Conservation (phyloP, 2,797 vertebrate genomes). For the Ctenopoma multispine region DNA sequence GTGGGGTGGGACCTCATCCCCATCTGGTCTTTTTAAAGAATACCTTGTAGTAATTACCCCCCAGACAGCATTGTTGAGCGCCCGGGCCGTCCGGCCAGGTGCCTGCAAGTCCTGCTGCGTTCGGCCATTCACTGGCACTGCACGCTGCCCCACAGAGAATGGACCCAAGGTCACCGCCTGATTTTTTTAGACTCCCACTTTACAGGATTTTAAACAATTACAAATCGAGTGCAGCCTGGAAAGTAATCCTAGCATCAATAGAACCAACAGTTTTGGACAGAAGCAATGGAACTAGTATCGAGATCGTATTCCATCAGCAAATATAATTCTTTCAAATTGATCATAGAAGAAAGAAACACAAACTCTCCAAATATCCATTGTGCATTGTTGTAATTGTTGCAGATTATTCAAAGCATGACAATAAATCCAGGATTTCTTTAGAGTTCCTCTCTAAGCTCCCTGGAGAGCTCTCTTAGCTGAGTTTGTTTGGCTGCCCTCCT, state of each 20-base stretch:
- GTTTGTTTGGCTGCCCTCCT: constrained; percentile 57
- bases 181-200: constrained; percentile 82
- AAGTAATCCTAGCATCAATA: neutral
- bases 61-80: constrained; percentile 95
- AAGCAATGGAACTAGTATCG: neutral
- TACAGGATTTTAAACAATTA: constrained; percentile 88
- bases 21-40: constrained; percentile 99
- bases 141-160: constrained; percentile 87
- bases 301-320: neutral
- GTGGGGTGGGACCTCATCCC: constrained; percentile 84
- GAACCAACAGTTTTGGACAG: neutral
- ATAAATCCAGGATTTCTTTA: constrained; percentile 38
- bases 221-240: constrained; percentile 52
- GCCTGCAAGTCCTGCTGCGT: constrained; percentile 94
- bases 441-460: constrained; percentile 44
- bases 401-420: constrained; percentile 57
- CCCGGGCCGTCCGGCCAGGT: constrained; percentile 95
- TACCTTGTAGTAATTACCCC: constrained; percentile 99
- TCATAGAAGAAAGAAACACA: neutral
- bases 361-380: neutral
- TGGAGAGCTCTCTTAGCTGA: constrained; percentile 41
- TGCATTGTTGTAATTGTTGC: constrained; percentile 45
- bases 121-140: constrained; percentile 90
- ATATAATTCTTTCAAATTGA: neutral
- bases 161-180: constrained; percentile 91